Evolutionary conservation across 2,888 invertebrate species (phyloP).

Genomic region (Choristoneura rosaceana): DNA sequence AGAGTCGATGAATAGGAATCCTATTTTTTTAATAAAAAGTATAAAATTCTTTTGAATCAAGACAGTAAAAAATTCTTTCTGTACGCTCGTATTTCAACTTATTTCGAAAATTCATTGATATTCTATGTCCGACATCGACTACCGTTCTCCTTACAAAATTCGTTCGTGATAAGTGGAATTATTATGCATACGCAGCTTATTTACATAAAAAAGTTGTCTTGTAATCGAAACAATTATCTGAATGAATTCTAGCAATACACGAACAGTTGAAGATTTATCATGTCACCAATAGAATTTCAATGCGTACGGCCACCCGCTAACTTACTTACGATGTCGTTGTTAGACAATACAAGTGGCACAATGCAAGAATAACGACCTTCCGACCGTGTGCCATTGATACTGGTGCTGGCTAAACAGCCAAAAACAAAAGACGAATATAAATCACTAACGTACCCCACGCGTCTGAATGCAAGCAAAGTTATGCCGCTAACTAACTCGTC

Average conservation of each 20-base stretch:
- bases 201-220: conserved; percentile 56
- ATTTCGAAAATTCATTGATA: conserved; percentile 41
- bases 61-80: neutral
- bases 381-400: conserved; percentile 75
- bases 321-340: conserved; percentile 82
- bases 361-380: conserved; percentile 83
- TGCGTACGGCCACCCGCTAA: conserved; percentile 80
- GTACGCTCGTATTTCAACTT: conserved; percentile 21
- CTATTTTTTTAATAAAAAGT: conserved; percentile 55
- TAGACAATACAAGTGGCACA: conserved; percentile 79
- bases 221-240: conserved; percentile 69
- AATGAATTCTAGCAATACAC: conserved; percentile 66
- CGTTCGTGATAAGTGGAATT: conserved; percentile 36
- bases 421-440: conserved; percentile 84
- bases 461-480: conserved; percentile 60
- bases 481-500: conserved; percentile 37
- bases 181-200: conserved; percentile 43
- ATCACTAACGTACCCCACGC: conserved; percentile 74
- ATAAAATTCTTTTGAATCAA: conserved; percentile 15
- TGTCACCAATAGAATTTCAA: conserved; percentile 80
- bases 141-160: conserved; percentile 35
- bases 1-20: conserved; percentile 59
- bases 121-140: conserved; percentile 39
- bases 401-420: conserved; percentile 77
- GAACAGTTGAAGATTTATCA: conserved; percentile 71